Evolutionary conservation across 2,888 invertebrate genomes (phyloP).

Genomic region (Polydrusus pterygomalis): DNA sequence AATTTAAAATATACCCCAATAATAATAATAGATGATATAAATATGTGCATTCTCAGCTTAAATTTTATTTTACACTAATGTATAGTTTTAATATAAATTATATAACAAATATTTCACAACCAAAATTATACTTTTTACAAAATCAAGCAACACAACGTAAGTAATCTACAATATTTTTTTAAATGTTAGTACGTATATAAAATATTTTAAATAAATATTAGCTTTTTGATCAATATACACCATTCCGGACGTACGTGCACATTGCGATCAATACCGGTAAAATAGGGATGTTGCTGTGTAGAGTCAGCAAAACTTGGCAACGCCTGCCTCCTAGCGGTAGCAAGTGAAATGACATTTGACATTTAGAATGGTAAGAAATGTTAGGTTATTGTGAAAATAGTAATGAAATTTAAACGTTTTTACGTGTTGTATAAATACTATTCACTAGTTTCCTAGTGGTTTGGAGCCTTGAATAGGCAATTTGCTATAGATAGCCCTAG

Average conservation of each 20-base stretch:
- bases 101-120: conserved; percentile 67
- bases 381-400: too few relatives aligned
- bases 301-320: too few relatives aligned
- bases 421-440: too few relatives aligned
- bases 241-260: conserved; percentile 1
- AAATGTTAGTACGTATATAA: conserved; percentile 27
- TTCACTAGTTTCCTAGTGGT: too few relatives aligned
- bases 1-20: conserved; percentile 18
- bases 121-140: conserved; percentile 63
- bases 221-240: conserved; percentile 12
- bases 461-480: too few relatives aligned
- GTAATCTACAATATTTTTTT: conserved; percentile 29
- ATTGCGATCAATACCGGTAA: background rate
- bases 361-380: too few relatives aligned
- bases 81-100: conserved; percentile 56
- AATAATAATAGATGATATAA: conserved; percentile 18
- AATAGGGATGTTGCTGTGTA: too few relatives aligned
- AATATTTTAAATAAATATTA: conserved; percentile 29
- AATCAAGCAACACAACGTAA: conserved; percentile 46
- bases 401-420: too few relatives aligned
- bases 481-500: too few relatives aligned
- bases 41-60: conserved; percentile 43
- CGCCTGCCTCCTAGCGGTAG: too few relatives aligned
- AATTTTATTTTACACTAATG: conserved; percentile 51
- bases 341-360: too few relatives aligned